A percentile compares a stretch with the other conserved stretches of the same genome.
Conservation (phyloP, 2,888 invertebrate genomes). For the Philereme vetulata region DNA sequence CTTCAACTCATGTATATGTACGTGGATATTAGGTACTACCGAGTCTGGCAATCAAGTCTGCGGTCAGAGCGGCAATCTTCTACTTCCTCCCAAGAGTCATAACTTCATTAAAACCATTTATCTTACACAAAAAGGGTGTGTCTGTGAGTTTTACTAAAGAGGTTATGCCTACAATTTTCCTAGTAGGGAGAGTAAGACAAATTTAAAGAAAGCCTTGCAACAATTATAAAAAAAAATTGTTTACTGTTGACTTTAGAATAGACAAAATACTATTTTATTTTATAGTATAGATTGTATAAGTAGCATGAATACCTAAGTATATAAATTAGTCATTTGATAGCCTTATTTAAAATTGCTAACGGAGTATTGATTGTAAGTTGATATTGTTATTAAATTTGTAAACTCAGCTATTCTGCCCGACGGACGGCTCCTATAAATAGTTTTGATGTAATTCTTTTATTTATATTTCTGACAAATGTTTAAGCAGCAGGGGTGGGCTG, state of each 20-base stretch:
- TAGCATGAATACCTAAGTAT: too few relatives aligned
- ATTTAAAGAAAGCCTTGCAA: too few relatives aligned
- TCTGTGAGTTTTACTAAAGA: not conserved
- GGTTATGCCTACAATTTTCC: not conserved
- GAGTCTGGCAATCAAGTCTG: slow-evolving; percentile 5
- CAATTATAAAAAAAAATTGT: too few relatives aligned
- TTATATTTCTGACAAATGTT: too few relatives aligned
- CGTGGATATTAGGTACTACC: not conserved
- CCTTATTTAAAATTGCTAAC: slow-evolving; percentile 32
- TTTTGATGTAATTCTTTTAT: too few relatives aligned
- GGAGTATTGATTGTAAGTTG: slow-evolving; percentile 16
- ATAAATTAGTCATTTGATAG: slow-evolving; percentile 22
- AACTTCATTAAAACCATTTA: slow-evolving; percentile 7
- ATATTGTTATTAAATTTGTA: slow-evolving; percentile 24
- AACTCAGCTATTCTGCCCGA: slow-evolving; percentile 6
- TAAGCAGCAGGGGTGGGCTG: too few relatives aligned
- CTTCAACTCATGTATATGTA: not conserved
- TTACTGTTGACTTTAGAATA: too few relatives aligned
- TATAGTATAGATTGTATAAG: too few relatives aligned
- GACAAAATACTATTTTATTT: too few relatives aligned
- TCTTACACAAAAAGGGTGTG: not conserved
- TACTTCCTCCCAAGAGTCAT: slow-evolving; percentile 11
- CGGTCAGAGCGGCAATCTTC: slow-evolving; percentile 8
- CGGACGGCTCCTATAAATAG: too few relatives aligned
- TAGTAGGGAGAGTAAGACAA: too few relatives aligned